Evolutionary conservation across 2,797 vertebrate species (phyloP), one percentile per base, ranked within the genome.

Genomic region (Gallinago stenura): DNA sequence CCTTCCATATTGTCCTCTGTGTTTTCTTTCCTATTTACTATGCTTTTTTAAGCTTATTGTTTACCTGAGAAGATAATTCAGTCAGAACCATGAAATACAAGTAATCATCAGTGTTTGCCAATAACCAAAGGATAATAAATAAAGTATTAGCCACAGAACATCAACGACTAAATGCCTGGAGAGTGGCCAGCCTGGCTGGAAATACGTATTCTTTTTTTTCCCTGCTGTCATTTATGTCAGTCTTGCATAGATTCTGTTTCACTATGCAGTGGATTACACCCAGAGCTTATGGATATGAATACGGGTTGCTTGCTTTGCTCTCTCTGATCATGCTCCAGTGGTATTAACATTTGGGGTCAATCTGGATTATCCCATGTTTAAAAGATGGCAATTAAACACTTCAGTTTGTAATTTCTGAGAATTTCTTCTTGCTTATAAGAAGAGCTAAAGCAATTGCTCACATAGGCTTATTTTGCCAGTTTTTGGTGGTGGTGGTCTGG

Each of bases 281-380:
- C 83, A 80, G 83, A 94, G 96, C 81, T 96, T 95, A 96, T 85
- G 86, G 94, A 69, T 96, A 92, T 95, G 94, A 97, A 95, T 94
- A 93, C 85, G 86, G 83, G 91, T 95, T 95, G 24, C 94, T 87
- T 95, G 91, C 93, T 96, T 95, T 97, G 78, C 78, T 95, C 94
- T 71, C 93, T 95, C 90, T 95, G 95, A 97, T 94, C 93, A 10
- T 92, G 85, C 91, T 93, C 91, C 96, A 95, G 91, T 77, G 64
- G 93, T 92, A 96, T 97, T 97, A 97, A 96, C 95, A 83, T 50
- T 96, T 83, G 65, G 88, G 96, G 96, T 96, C 95, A 97, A 94
- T 96, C 96, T 97, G 96, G 96, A 97, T 97, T 96, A 96, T 95
- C 95, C 90, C 71, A 62, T 90, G 69, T 96, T 94, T 95, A 94